Evolutionary conservation across 2,888 invertebrate genomes (phyloP), one percentile per base, ranked within the genome.

Genomic region (Andrena minutula): DNA sequence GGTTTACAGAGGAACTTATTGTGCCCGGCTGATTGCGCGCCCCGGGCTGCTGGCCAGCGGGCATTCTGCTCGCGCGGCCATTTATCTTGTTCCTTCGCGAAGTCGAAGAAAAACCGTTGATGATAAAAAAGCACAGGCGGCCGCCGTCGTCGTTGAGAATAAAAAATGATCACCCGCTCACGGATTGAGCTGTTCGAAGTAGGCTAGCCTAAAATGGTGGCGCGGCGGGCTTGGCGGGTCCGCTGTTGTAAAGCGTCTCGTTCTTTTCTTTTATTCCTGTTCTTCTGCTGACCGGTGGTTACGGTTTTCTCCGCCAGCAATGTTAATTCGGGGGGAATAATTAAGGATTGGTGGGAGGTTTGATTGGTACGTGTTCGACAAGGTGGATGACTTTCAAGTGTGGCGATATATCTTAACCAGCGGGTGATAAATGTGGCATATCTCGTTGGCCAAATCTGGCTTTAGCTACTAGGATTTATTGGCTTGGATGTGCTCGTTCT

Each of bases 11-110:
- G 65, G 72, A 75, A 73, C 75, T 65, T 78, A 75, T 82, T 76
- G 80, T 79, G 74, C 66, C 77, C 64, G 74, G 60, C 72, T 87
- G 85, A 86, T 86, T 86, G 83, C 82, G 64, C 58, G 82, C 87
- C 77, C 23, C 78, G 7, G 83, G 83, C 84, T 63, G 68, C 69
- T 1, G 66, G 84, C 80, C 78, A 79, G 12, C 75, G 8, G 83
- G 82, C 85, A 85, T 82, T 72, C 86, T 72, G 74, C 75, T 82
- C 84, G 81, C 86, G 79, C 83, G 81, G 81, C 85, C 84, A 88
- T 89, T 86, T 82, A 83, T 89, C 88, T 77, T 80, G 64, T 79
- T 83, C 71, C 83, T 64, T 86, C 72, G 72, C 82, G 73, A 75
- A 72, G 70, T 61, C 71, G 70, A 53, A 23, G 76, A 76, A 73